Base-by-base conservation (phyloP, 2,113 vertebrate species). In the Empidonax alnorum region DNA sequence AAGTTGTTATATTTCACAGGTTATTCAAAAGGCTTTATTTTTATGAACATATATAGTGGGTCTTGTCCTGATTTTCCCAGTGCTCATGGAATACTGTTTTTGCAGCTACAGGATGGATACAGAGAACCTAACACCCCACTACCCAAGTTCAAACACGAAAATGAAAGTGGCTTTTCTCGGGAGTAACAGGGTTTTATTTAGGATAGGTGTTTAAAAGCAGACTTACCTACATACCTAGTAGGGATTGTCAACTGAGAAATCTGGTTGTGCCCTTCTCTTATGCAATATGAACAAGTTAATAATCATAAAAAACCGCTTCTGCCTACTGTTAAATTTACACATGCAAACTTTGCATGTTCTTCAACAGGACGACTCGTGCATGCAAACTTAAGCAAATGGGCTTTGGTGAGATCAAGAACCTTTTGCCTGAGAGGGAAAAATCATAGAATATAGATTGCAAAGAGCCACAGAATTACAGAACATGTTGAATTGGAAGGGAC, bases 351-450 rank as follows among this genome's bases (percentile, higher is more conserved):
- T 12, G 14, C 31, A 18, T 30, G 12, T n/a, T 63, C 27, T 68
- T 68, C 46, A 30, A 0, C 3, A 37, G 41, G 44, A 61, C 1
- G 0, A 52, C 13, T 62, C 28, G 53, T 0, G 1, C 23, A 47
- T 23, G 27, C 41, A 52, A n/a, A 94, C 31, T 28, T 41, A 74
- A 5, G 1, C 31, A 56, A 92, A 91, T 7, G 7, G 19, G 44
- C 35, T 35, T 35, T 35, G 35, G 35, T 35, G 35, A 35, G 35
- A 35, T 35, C 35, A 35, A 35, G 35, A 35, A 35, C 35, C 35
- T 35, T 35, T 35, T 58, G 42, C 49, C 28, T 7, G 10, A 58
- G 22, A 35, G 10, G 12, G 27, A 30, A 66, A 89, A 56, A 23
- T 35, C 14, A 17, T 4, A 18, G 21, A 55, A 3, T 33, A 33